Base-by-base conservation (phyloP, 2,888 invertebrate species). In the Artemia sinica region DNA sequence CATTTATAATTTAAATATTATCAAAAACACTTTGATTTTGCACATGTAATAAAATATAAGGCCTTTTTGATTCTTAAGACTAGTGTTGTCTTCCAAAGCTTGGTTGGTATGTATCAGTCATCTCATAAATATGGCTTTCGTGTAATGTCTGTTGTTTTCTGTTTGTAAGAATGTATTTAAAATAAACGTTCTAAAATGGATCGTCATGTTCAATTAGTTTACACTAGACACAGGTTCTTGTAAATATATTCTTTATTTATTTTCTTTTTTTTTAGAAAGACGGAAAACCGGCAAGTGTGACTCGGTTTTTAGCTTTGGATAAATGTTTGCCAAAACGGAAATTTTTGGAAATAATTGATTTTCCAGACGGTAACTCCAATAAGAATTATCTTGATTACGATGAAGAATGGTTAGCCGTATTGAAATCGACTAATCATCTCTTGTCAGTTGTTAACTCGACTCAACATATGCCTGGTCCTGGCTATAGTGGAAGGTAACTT, bases 251-350 rank as follows among this genome's bases (percentile, higher is more conserved):
- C 28, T 70, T 9, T 70, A 58, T 48, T 67, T 28, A 66, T 66
- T 72, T 69, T 67, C 70, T 71, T 49, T 66, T 74, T 72, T 73
- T 70, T 69, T 72, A 74, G 13, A 73, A 73, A 66, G 72, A 75
- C 13, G 75, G 72, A 58, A 72, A 72, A 49, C 72, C 50, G 78
- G 80, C 75, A 78, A 77, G 77, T 41, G 72, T 76, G 0, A 91
- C 95, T 0, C 91, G 87, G 76, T 97, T 97, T 78, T 79, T 97
- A 72, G 91, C 95, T 0, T 79, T 97, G n/a, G 96, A 97, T 77
- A 98, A 98, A 81, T 96, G 96, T 78, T 80, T 97, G 68, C 95
- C 95, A 0, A 84, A 84, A 74, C 81, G 93, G 71, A 84, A 87
- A 71, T 97, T 93, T 80, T 80, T 97, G 63, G 95, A 97, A 82